Base-by-base conservation (phyloP, 2,888 invertebrate species). In the Nemoura dubitans region DNA sequence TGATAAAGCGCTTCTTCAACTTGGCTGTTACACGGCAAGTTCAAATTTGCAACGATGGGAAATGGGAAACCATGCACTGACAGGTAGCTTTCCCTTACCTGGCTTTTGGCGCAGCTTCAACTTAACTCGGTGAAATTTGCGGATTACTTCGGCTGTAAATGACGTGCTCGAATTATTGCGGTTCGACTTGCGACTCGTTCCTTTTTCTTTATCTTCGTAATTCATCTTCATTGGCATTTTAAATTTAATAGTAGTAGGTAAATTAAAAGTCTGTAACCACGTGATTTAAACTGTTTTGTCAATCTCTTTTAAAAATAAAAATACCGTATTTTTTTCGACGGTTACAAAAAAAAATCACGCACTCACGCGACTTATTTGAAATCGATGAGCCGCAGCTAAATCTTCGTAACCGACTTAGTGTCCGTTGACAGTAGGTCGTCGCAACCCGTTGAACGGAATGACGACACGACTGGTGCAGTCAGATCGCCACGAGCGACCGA, bases 201-300 rank as follows among this genome's bases (percentile, higher is more conserved):
- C 30, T 6, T n/a, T 81, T 30, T 81, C 30, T 29, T 81, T 81
- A 29, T 81, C 81, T 6, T 81, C 81, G 29, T 28, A 29, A n/a
- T 81, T 29, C 29, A 81, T 30, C 27, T 78, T 78, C 42, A 36
- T 83, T 42, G 83, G 83, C 83, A 83, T 83, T 26, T 27, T 36
- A n/a, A 36, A n/a, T 26, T 16, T 42, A 14, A 83, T 42, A 0
- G 83, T 43, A 16, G 21, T 43, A 16, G 78, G 28, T 28, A 78
- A 28, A 28, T 78, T 78, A 28, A 78, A 78, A 7, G 78, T 78
- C n/a, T 78, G 78, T 26, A 78, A 26, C 78, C 78, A 78, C 78
- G 28, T 78, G 83, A 25, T 83, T 26, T 36, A 26, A 28, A 28
- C 78, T 26, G 76, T 21, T 21, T 76, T 16, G 26, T 25, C 76